Percentiles rank a stretch among this genome's conserved stretches.
These are phyloP conservation scores for Cylloceria caligata DNA, from an alignment of 2,888 invertebrate genomes.

Conservation along the genomic window DNA sequence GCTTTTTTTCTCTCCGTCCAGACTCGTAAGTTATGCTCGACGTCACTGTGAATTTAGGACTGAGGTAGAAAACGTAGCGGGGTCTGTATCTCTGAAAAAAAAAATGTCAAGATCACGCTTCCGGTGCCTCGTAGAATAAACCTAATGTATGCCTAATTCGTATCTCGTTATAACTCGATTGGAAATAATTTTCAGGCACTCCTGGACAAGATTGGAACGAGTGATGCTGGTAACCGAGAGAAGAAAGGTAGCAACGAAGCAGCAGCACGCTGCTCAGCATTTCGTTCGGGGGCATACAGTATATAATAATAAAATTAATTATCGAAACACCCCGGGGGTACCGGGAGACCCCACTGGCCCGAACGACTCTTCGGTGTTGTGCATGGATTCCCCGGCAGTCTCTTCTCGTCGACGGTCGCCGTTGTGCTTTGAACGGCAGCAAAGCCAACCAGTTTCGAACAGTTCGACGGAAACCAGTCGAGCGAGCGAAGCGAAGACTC, in stretches of 20 bases:
- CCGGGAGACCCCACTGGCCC: constrained; percentile 67
- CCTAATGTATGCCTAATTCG: too few species aligned
- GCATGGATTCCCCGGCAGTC: constrained; percentile 56
- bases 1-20: constrained; percentile 34
- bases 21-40: not conserved
- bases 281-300: constrained; percentile 53
- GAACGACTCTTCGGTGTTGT: constrained; percentile 46
- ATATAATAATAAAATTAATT: constrained; percentile 78
- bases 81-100: constrained; percentile 3
- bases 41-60: constrained; percentile 3
- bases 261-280: constrained; percentile 37
- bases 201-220: constrained; percentile 17
- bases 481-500: constrained; percentile 74
- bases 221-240: constrained; percentile 6
- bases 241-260: constrained; percentile 18
- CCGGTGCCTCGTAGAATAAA: too few species aligned
- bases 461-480: constrained; percentile 82
- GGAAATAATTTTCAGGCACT: constrained; percentile 42
- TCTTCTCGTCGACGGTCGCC: constrained; percentile 51
- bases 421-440: constrained; percentile 70
- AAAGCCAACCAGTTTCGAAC: constrained; percentile 80
- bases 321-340: constrained; percentile 71
- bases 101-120: constrained; percentile 5
- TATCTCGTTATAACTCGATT: constrained; percentile 38
- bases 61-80: not conserved